Evolutionary conservation across 2,113 vertebrate species (phyloP).

Genomic region (Ariopsis seemanni): DNA sequence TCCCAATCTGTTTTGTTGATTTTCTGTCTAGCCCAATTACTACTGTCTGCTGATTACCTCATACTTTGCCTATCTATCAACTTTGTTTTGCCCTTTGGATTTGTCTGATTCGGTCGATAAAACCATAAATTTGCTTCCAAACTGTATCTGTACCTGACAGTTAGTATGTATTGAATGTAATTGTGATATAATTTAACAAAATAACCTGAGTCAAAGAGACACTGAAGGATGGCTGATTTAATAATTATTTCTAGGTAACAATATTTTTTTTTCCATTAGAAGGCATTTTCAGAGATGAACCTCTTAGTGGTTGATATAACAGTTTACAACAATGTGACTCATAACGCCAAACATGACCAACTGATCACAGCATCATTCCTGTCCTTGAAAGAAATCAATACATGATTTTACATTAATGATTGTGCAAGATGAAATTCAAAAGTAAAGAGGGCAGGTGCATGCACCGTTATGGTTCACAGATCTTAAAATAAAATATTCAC

Average conservation of each 20-base stretch:
- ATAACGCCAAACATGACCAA: neutral
- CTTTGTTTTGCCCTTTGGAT: too few relatives aligned
- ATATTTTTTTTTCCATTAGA: neutral
- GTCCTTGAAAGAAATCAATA: too few relatives aligned
- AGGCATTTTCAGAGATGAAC: neutral
- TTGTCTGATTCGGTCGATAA: too few relatives aligned
- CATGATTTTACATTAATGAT: too few relatives aligned
- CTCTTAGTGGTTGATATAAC: neutral
- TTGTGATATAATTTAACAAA: neutral
- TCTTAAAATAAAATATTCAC: conserved; percentile 2
- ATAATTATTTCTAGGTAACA: neutral
- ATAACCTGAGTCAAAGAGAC: neutral
- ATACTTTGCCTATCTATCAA: too few relatives aligned
- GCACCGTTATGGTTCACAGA: neutral
- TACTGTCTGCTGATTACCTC: too few relatives aligned
- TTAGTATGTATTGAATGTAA: neutral
- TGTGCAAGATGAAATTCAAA: neutral
- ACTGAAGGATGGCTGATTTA: too few relatives aligned
- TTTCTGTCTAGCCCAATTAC: too few relatives aligned
- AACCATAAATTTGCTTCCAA: neutral
- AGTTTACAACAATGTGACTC: conserved; percentile 8
- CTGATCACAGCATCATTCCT: neutral
- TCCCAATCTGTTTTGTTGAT: too few relatives aligned
- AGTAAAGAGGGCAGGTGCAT: neutral
- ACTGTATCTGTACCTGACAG: neutral